Base-by-base conservation (phyloP, 2,113 vertebrate genomes). In the Pholis gunnellus region DNA sequence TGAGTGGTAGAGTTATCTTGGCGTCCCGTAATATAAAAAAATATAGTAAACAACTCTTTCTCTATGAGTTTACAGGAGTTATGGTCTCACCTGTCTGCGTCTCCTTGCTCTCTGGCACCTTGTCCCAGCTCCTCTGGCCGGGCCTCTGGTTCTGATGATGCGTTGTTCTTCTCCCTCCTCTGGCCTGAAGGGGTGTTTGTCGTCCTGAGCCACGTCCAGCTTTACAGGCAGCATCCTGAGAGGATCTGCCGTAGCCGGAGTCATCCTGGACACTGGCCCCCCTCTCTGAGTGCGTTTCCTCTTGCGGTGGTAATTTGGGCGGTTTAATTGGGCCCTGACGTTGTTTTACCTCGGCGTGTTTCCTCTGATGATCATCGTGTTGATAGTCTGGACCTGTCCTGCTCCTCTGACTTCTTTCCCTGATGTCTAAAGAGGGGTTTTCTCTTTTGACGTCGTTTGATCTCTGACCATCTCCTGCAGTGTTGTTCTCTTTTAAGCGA, bases 71-170 rank as follows among this genome's bases (percentile, higher is more conserved):
- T 20, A 18, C 8, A 79, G 10, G 44, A 56, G 3, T 34, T 66
- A 13, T 0, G 9, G 27, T 68, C 86, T 91, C 84, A 99, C 98
- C 98, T 91, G 98, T 99, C 79, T 99, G 98, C 0, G 97, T 98
- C 94, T 99, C 98, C 84, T 98, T 98, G 94, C 95, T 98, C 94
- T 97, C 97, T 67, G 97, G 96, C 61, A 96, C 72, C 65, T 96
- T 95, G 61, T 94, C 94, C 78, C 95, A 95, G 84, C 94, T 98
- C 81, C 95, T 95, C 87, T 93, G 96, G 65, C 93, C 93, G 0
- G 91, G 88, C n/a, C 93, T 95, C 77, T 90, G 93, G 84, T 95
- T 95, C 15, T 94, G 94, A 78, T 94, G 90, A 82, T 94, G 93
- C 5, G 34, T 34, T 1, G 91, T 61, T 78, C 93, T 92, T 82